phyloP scores from a whole-genome alignment of 2,113 vertebrate species.

The Drymodes brunneopygia region DNA sequence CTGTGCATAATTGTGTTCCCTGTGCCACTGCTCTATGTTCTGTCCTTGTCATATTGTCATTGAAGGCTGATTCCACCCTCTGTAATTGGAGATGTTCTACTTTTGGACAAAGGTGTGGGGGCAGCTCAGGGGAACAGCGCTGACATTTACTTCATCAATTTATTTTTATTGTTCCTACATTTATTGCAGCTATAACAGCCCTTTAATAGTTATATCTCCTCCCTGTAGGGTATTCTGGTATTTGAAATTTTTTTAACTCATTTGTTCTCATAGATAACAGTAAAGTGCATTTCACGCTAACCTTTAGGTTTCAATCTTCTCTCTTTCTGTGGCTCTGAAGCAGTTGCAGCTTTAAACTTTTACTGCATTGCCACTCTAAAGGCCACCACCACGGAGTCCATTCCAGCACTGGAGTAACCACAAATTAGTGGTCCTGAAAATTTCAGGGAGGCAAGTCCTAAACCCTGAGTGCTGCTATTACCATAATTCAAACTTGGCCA shows the following conservation, averaged over 20 bases:
- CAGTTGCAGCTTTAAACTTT: conserved; percentile 81
- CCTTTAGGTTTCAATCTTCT: conserved; percentile 84
- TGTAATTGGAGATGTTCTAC: conserved; percentile 88
- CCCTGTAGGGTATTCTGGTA: conserved; percentile 89
- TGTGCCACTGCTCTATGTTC: conserved; percentile 74
- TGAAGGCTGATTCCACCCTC: conserved; percentile 84
- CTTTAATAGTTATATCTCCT: conserved; percentile 89
- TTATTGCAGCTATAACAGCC: conserved; percentile 86
- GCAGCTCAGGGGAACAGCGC: conserved; percentile 84
- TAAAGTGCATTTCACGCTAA: conserved; percentile 85
- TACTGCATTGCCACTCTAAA: conserved; percentile 79
- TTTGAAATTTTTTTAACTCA: conserved; percentile 90
- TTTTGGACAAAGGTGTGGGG: conserved; percentile 89
- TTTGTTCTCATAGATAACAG: conserved; percentile 87
- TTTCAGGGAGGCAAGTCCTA: conserved; percentile 75
- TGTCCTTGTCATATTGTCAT: conserved; percentile 86
- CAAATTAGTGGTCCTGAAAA: conserved; percentile 81
- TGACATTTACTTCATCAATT: conserved; percentile 90
- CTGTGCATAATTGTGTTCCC: conserved; percentile 84
- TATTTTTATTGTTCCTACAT: conserved; percentile 89
- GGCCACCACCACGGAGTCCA: conserved; percentile 76
- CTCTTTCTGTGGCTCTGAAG: conserved; percentile 76
- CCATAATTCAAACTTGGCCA: conserved; percentile 70
- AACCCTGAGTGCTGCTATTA: conserved; percentile 60
- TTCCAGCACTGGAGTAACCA: conserved; percentile 74